phyloP scores from a whole-genome alignment of 1,140 invertebrate species.

The Lasioglossum baleicum region DNA sequence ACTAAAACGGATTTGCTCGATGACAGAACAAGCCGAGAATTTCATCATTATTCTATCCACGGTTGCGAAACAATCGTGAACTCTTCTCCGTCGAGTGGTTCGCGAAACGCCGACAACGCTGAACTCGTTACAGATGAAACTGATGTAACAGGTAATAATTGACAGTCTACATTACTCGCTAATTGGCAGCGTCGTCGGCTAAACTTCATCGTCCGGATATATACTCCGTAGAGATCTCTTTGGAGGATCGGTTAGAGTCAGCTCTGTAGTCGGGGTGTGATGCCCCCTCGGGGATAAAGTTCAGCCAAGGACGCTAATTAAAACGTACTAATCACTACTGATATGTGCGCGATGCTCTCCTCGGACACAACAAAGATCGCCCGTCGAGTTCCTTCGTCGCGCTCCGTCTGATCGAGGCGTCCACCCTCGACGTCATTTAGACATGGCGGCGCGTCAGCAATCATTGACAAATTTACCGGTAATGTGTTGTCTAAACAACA shows the following conservation, averaged over 20 bases:
- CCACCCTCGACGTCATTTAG: background rate
- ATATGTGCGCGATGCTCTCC: slow-evolving; percentile 58
- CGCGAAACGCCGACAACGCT: slow-evolving; percentile 24
- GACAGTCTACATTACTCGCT: slow-evolving; percentile 59
- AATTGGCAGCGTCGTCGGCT: slow-evolving; percentile 40
- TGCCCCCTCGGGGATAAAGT: slow-evolving; percentile 1
- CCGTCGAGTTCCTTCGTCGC: slow-evolving; percentile 25
- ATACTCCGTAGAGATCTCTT: too few relatives aligned
- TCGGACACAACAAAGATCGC: slow-evolving; percentile 36
- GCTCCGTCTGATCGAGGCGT: slow-evolving; percentile 3
- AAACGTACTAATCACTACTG: slow-evolving; percentile 57
- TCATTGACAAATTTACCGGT: background rate
- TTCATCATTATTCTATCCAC: too few relatives aligned
- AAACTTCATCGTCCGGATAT: slow-evolving; percentile 16
- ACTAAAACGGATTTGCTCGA: background rate
- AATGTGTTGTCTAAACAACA: too few relatives aligned
- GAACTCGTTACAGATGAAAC: slow-evolving; percentile 41
- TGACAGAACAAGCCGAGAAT: background rate
- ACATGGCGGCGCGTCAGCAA: background rate
- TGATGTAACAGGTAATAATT: slow-evolving; percentile 60
- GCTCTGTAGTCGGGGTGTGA: too few relatives aligned
- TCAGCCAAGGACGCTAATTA: slow-evolving; percentile 45
- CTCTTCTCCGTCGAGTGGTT: too few relatives aligned
- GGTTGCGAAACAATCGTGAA: background rate
- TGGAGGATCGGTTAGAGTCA: too few relatives aligned